These are phyloP conservation scores for Dasyprocta punctata DNA, from an alignment of 2,113 vertebrate genomes.

Conservation along the genomic window DNA sequence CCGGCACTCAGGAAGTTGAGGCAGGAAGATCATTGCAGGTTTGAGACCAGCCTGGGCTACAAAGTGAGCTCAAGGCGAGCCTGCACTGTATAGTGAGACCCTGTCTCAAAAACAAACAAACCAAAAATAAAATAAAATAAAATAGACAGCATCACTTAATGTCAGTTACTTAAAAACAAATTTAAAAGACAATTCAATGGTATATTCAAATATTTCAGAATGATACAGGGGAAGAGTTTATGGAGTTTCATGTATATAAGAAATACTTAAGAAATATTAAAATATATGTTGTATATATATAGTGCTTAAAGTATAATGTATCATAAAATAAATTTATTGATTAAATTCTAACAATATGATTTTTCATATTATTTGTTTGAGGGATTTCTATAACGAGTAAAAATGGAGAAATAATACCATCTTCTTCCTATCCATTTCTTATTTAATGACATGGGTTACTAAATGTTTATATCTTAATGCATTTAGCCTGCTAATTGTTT, in stretches of 20 bases:
- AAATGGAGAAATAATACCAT: background rate
- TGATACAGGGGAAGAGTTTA: background rate
- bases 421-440: background rate
- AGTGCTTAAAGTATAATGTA: background rate
- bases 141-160: background rate
- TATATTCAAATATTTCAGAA: background rate
- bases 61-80: no score
- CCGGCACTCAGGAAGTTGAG: no score
- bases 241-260: background rate
- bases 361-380: background rate
- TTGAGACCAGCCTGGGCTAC: no score
- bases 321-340: background rate
- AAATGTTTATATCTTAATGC: background rate
- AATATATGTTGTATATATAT: background rate
- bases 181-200: background rate
- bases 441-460: background rate
- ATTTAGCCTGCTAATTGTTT: background rate
- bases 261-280: no score
- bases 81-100: no score
- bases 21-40: no score
- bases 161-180: background rate
- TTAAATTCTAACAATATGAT: background rate
- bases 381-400: background rate
- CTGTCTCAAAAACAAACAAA: no score
- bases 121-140: no score